Base-by-base conservation (phyloP, 2,888 invertebrate genomes). In the Norana najaformis region DNA sequence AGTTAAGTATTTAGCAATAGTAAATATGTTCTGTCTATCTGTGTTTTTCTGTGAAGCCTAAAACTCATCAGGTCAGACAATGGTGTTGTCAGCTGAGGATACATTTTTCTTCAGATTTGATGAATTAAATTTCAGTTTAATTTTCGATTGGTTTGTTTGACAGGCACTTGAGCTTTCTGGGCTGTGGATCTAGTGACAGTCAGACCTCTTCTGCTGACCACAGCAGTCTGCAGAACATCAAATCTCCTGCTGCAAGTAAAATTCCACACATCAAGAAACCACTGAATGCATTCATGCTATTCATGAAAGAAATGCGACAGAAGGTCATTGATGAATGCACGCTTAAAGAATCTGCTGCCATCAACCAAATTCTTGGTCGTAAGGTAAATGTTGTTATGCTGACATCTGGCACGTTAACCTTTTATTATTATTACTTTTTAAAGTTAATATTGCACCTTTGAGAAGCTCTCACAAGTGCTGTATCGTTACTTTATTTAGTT, bases 221-320 rank as follows among this genome's bases (percentile, higher is more conserved):
- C 35, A 82, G 38, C n/a, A 89, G 53, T 89, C 36, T 53, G 20
- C 30, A 16, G 53, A 69, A 53, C 47, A 39, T 89, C 47, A 83
- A 89, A n/a, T 89, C 89, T 23, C 83, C 83, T 20, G 34, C 89
- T 36, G 30, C 53, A 30, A 85, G 83, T 35, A 94, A 94, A 92
- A 93, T 93, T 92, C 93, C 93, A 85, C 98, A 99, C 96, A 98
- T 99, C 96, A 99, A 99, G 96, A 99, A 99, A 96, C 99, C 99
- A 92, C 96, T 99, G 93, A 99, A 99, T 95, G 99, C 99, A 94
- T 99, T 99, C 96, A 99, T 99, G 99, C 96, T 99, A 93, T 99
- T 99, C 96, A 99, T 99, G 99, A 99, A 99, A 95, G 99, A 99
- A 95, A 99, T 99, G 98, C 96, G 99, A 95, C 98, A 98, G 93